These are phyloP conservation scores for Bombus ignitus DNA, from an alignment of 1,140 invertebrate species.

Conservation along the genomic window DNA sequence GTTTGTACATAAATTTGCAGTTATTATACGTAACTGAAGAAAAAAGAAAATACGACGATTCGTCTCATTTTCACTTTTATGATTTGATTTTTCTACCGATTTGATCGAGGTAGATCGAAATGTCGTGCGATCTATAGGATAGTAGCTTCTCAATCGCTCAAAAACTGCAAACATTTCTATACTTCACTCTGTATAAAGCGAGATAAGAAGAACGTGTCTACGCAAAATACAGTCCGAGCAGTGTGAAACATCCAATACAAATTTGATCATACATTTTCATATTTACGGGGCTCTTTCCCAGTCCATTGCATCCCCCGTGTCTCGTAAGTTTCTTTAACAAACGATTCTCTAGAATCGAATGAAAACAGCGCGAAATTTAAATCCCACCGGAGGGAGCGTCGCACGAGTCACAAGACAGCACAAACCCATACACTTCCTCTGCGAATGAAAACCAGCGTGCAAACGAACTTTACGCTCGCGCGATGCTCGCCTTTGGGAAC, in stretches of 20 bases:
- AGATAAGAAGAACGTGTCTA: background rate
- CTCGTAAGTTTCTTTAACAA: background rate
- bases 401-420: background rate
- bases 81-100: background rate
- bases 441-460: conserved; percentile 3
- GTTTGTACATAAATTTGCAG: background rate
- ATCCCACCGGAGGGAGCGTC: background rate
- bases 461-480: conserved; percentile 17
- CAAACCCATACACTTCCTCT: background rate
- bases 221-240: background rate
- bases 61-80: background rate
- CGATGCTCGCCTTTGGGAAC: background rate
- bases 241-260: background rate
- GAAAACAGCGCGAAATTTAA: background rate
- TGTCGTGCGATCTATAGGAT: too few relatives aligned
- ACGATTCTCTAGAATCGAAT: background rate
- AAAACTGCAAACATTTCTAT: background rate
- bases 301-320: background rate
- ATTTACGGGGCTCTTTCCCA: background rate
- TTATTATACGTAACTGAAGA: background rate
- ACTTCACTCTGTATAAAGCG: background rate
- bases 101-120: too few relatives aligned
- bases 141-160: background rate
- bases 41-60: background rate
- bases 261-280: background rate